phyloP scores from a whole-genome alignment of 2,113 vertebrate species.

The Odocoileus hemionus region DNA sequence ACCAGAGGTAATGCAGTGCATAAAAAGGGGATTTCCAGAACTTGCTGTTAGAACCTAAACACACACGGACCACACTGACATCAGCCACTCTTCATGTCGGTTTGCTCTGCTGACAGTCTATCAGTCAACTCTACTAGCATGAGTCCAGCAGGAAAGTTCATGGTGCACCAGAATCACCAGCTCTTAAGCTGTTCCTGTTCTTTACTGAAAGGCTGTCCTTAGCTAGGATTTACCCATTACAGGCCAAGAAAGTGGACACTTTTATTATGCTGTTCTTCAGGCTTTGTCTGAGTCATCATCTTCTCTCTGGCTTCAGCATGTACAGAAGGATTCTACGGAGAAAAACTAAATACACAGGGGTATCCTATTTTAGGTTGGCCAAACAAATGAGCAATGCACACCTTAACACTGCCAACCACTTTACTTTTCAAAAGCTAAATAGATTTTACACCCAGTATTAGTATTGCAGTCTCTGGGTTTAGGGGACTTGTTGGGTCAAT shows the following conservation, averaged over 20 bases:
- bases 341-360: conserved; percentile 95
- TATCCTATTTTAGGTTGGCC: conserved; percentile 97
- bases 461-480: conserved; percentile 95
- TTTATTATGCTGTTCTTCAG: conserved; percentile 92
- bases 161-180: conserved; percentile 59
- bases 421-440: conserved; percentile 97
- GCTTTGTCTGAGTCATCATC: conserved; percentile 93
- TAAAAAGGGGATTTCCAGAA: conserved; percentile 68
- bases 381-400: conserved; percentile 96
- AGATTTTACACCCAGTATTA: conserved; percentile 97
- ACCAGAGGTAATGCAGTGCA: conserved; percentile 79
- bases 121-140: conserved; percentile 78
- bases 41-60: conserved; percentile 76
- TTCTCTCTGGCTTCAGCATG: conserved; percentile 95
- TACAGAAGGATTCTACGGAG: conserved; percentile 95
- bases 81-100: conserved; percentile 60
- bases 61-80: conserved; percentile 65
- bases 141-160: conserved; percentile 83
- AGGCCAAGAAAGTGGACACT: conserved; percentile 90
- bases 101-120: conserved; percentile 81
- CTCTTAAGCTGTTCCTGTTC: conserved; percentile 87
- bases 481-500: conserved; percentile 91
- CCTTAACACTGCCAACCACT: conserved; percentile 94
- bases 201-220: conserved; percentile 98
- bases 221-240: conserved; percentile 98